These are phyloP conservation scores for Scaptomyza tumidula DNA, from an alignment of 2,888 invertebrate genomes.

Conservation along the genomic window DNA sequence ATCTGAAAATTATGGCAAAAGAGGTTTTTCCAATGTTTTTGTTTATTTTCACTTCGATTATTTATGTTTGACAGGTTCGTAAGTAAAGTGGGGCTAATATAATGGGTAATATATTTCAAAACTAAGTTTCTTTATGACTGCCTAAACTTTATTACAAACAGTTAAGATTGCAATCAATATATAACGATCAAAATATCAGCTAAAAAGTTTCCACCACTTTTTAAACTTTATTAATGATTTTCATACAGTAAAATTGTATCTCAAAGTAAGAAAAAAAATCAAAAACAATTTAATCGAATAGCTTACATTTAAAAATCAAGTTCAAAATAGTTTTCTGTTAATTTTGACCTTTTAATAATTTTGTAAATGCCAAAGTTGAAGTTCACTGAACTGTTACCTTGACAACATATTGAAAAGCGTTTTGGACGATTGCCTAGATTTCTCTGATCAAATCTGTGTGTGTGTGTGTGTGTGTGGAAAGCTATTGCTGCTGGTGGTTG, in stretches of 20 bases:
- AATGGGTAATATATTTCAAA: not conserved
- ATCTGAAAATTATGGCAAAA: too few species aligned
- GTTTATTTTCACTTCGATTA: slow-evolving; percentile 39
- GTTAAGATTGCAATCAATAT: too few species aligned
- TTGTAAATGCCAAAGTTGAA: slow-evolving; percentile 1
- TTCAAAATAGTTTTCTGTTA: not conserved
- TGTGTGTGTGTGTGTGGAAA: not conserved
- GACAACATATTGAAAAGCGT: not conserved
- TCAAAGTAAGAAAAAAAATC: too few species aligned
- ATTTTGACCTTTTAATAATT: slow-evolving; percentile 10
- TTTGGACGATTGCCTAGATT: not conserved
- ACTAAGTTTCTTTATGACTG: not conserved
- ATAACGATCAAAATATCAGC: too few species aligned
- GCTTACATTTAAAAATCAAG: not conserved
- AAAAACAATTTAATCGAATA: not conserved
- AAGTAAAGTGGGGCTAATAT: slow-evolving; percentile 9
- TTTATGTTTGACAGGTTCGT: slow-evolving; percentile 18
- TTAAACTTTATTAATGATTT: too few species aligned
- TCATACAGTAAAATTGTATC: too few species aligned
- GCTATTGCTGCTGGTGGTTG: not conserved
- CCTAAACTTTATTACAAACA: not conserved
- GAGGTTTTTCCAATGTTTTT: slow-evolving; percentile 2
- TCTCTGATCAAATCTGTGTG: not conserved
- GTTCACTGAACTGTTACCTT: slow-evolving; percentile 4
- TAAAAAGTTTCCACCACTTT: too few species aligned